Evolutionary conservation across 2,888 invertebrate species (phyloP).

Genomic region (Tenthredo livida): DNA sequence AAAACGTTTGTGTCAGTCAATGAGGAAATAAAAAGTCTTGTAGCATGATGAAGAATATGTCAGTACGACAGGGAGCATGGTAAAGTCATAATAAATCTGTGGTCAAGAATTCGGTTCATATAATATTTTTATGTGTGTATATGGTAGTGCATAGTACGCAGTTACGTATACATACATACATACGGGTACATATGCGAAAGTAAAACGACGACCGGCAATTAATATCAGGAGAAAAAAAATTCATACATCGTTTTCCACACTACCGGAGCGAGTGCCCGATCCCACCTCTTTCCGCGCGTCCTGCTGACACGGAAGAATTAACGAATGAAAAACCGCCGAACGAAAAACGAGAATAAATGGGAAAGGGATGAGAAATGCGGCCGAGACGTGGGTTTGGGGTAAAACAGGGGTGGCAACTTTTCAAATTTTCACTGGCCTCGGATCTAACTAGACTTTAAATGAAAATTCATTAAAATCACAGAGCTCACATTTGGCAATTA

Average conservation of each 20-base stretch:
- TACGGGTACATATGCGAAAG: background rate
- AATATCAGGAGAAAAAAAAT: slow-evolving; percentile 32
- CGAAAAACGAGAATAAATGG: slow-evolving; percentile 29
- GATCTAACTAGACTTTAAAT: slow-evolving; percentile 11
- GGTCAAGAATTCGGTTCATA: slow-evolving; percentile 10
- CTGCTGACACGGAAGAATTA: slow-evolving; percentile 48
- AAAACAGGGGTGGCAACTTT: slow-evolving; percentile 31
- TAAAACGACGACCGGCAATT: slow-evolving; percentile 38
- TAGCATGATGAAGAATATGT: background rate
- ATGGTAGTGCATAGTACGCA: background rate
- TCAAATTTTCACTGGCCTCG: slow-evolving; percentile 19
- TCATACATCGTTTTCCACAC: slow-evolving; percentile 40
- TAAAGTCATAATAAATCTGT: background rate
- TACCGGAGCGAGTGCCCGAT: background rate
- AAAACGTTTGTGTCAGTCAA: background rate
- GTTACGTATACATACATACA: background rate
- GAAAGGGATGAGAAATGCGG: slow-evolving; percentile 41
- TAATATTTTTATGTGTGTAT: background rate
- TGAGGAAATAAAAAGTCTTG: background rate
- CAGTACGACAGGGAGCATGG: background rate
- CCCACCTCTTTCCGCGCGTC: slow-evolving; percentile 2
- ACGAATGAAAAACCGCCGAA: slow-evolving; percentile 46
- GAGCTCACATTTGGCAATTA: slow-evolving; percentile 14
- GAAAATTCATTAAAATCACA: slow-evolving; percentile 17
- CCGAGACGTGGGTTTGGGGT: background rate